A percentile compares a stretch with the other conserved stretches of the same genome.
Evolutionary conservation across 2,888 invertebrate species (phyloP).

Genomic region (Alcis repandata): DNA sequence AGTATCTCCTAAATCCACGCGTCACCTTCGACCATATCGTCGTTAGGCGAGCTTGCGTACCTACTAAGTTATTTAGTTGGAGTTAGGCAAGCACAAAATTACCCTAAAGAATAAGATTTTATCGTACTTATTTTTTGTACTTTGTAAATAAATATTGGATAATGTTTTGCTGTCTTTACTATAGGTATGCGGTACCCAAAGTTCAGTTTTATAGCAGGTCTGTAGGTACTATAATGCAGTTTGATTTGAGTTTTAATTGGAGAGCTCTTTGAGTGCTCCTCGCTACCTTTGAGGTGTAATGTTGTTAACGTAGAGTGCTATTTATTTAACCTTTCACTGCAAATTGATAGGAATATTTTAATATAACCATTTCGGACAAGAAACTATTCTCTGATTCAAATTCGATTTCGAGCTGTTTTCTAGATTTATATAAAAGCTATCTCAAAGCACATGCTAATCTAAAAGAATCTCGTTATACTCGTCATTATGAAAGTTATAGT

Average conservation of each 20-base stretch:
- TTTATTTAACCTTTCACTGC: conserved; percentile 6
- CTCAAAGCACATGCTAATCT: too few species aligned
- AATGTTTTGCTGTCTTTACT: conserved; percentile 14
- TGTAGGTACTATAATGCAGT: conserved; percentile 49
- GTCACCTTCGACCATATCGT: too few species aligned
- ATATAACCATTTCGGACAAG: background rate
- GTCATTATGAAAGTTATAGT: too few species aligned
- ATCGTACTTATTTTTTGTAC: too few species aligned
- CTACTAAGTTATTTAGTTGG: too few species aligned
- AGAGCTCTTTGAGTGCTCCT: conserved; percentile 50
- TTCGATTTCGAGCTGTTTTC: too few species aligned
- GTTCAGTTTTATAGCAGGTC: conserved; percentile 41
- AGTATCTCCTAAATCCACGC: too few species aligned
- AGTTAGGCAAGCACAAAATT: too few species aligned
- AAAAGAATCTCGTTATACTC: too few species aligned
- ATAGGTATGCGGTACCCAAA: conserved; percentile 20
- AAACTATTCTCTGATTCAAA: background rate
- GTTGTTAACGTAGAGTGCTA: conserved; percentile 46
- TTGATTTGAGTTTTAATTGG: conserved; percentile 63
- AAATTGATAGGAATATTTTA: background rate
- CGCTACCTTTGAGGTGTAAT: conserved; percentile 49
- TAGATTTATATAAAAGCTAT: too few species aligned
- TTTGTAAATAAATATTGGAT: background rate
- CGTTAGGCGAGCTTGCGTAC: too few species aligned
- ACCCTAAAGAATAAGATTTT: too few species aligned